Evolutionary conservation across 2,797 vertebrate genomes (phyloP).

Genomic region (Pitangus sulphuratus): DNA sequence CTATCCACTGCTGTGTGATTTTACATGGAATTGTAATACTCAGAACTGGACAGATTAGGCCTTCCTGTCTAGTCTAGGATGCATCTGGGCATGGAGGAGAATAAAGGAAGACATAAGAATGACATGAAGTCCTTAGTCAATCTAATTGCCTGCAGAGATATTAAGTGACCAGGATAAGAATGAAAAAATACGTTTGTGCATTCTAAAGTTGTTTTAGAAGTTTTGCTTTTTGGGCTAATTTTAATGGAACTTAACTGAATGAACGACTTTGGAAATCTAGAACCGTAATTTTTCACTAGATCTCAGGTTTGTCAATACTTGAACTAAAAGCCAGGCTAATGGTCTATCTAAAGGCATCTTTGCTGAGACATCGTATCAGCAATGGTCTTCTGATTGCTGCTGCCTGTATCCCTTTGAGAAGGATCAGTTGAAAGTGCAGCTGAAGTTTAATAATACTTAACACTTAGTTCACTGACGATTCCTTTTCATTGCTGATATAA

Average conservation of each 20-base stretch:
- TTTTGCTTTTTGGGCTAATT: not conserved
- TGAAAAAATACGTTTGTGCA: not conserved
- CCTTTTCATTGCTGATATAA: not conserved
- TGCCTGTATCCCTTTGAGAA: not conserved
- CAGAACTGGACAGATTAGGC: not conserved
- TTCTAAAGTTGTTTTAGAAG: not conserved
- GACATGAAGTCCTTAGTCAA: not conserved
- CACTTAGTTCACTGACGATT: not conserved
- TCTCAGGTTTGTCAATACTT: not conserved
- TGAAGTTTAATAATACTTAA: not conserved
- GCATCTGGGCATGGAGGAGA: not conserved
- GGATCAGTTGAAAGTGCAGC: not conserved
- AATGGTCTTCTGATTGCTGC: not conserved
- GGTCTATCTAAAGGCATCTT: not conserved
- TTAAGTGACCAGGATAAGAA: not conserved
- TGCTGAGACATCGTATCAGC: not conserved
- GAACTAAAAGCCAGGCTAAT: not conserved
- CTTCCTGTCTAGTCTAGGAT: not conserved
- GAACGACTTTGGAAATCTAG: not conserved
- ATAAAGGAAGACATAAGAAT: not conserved
- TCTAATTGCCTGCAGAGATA: not conserved
- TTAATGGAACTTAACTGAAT: not conserved
- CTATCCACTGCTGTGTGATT: not conserved
- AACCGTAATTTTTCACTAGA: not conserved
- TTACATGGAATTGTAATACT: not conserved